phyloP scores from a whole-genome alignment of 2,113 vertebrate genomes.

The Spea bombifrons region DNA sequence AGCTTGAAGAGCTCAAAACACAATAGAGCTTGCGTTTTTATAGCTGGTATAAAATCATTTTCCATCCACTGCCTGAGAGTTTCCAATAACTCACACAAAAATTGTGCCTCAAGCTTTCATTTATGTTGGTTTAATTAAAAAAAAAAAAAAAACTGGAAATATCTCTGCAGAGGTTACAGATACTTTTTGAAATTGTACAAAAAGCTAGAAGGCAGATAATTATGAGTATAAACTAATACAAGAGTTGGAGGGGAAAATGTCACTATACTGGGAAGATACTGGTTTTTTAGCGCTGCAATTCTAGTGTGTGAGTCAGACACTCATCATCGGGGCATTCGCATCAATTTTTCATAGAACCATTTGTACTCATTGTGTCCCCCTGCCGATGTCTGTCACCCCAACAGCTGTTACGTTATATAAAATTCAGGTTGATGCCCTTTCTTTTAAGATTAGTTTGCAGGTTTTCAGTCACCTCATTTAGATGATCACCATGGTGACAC shows the following conservation, averaged over 20 bases:
- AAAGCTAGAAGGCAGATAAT: not conserved
- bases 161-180: not conserved
- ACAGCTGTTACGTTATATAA: constrained; percentile 26
- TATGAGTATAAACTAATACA: not conserved
- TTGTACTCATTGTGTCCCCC: constrained; percentile 7
- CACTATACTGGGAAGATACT: not conserved
- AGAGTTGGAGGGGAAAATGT: constrained; percentile 8
- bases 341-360: constrained; percentile 32
- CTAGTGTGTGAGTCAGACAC: not conserved
- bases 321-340: constrained; percentile 12
- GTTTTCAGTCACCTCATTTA: not conserved
- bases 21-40: constrained; percentile 21
- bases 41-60: not conserved
- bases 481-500: constrained; percentile 24
- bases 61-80: not conserved
- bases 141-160: not conserved
- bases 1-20: not conserved
- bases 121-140: not conserved
- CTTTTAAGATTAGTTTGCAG: not conserved
- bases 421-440: constrained; percentile 40
- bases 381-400: constrained; percentile 37
- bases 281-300: not conserved
- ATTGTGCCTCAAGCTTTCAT: constrained; percentile 4
- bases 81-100: not conserved
- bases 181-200: not conserved